Base-by-base conservation (phyloP, 2,888 invertebrate genomes). In the Eledona agricola region DNA sequence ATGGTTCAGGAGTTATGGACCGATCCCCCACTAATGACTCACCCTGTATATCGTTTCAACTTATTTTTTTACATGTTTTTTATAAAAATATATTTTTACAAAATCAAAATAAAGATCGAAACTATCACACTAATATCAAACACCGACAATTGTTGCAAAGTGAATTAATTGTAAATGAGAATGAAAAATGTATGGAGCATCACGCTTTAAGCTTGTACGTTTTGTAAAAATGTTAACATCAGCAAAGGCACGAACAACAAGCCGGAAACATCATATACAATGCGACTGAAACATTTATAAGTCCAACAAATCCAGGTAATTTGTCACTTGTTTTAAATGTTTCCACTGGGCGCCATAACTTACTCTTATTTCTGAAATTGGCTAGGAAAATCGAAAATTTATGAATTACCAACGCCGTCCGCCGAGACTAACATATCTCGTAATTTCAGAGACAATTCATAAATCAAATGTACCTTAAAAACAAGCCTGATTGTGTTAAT, bases 301-400 rank as follows among this genome's bases (percentile, higher is more conserved):
- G 37, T 28, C 53, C 26, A 38, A 47, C 53, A 53, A 53, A 40
- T 53, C 52, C 53, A 46, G 38, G 47, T 47, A 53, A 53, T 53
- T 46, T 53, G 47, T 53, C 47, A 53, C 42, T 47, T 23, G 35
- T 52, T 55, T 55, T 40, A 55, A 55, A 55, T 52, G 49, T 52
- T 51, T 45, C 58, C 52, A 22, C 15, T 15, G 58, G 55, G 58
- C 43, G 20, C 45, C 55, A 58, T 58, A 58, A 45, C 29, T 58
- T 55, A 55, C 29, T 45, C 37, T 51, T 46, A 43, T 46, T 31
- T 10, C 28, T 12, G 40, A 38, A 54, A 49, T 54, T 51, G 28
- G 43, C 11, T 17, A 35, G 31, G 57, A 43, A 38, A 43, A 51
- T 51, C 25, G 37, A 20, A 45, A 50, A 49, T 51, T 46, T 57